Percentiles rank a stretch among this genome's conserved stretches.
These are phyloP conservation scores for Ctenicera cuprea DNA, from an alignment of 2,888 invertebrate species.

Conservation along the genomic window DNA sequence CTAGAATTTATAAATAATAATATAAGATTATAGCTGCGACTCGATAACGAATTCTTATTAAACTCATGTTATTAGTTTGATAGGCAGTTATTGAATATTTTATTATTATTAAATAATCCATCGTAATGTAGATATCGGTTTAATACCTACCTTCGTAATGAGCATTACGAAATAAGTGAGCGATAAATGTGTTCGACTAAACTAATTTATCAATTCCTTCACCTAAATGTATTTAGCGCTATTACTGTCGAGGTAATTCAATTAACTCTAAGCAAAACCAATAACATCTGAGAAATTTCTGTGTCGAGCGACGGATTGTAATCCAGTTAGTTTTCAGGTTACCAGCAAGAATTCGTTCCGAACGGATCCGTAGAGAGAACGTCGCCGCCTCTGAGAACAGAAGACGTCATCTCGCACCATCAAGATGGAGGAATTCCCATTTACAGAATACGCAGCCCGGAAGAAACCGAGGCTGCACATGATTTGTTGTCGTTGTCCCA, in stretches of 20 bases:
- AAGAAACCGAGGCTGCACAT: conserved; percentile 93
- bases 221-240: conserved; percentile 15
- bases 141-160: not conserved
- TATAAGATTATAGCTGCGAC: too few species aligned
- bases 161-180: conserved; percentile 3
- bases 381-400: conserved; percentile 48
- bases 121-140: too few species aligned
- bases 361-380: conserved; percentile 60
- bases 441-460: conserved; percentile 78
- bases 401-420: conserved; percentile 52
- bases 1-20: too few species aligned
- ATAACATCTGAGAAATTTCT: conserved; percentile 26
- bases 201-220: conserved; percentile 20
- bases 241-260: conserved; percentile 12
- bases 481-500: conserved; percentile 86
- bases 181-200: conserved; percentile 9
- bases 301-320: conserved; percentile 37
- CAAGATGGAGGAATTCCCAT: conserved; percentile 67
- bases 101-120: too few species aligned
- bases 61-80: too few species aligned
- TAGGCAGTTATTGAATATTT: too few species aligned
- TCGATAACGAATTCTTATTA: not conserved
- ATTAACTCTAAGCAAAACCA: conserved; percentile 24
- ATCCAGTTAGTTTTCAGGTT: conserved; percentile 58
- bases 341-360: conserved; percentile 64